Evolutionary conservation across 2,113 vertebrate species (phyloP).

Genomic region (Cyphomyrus plagiostoma): DNA sequence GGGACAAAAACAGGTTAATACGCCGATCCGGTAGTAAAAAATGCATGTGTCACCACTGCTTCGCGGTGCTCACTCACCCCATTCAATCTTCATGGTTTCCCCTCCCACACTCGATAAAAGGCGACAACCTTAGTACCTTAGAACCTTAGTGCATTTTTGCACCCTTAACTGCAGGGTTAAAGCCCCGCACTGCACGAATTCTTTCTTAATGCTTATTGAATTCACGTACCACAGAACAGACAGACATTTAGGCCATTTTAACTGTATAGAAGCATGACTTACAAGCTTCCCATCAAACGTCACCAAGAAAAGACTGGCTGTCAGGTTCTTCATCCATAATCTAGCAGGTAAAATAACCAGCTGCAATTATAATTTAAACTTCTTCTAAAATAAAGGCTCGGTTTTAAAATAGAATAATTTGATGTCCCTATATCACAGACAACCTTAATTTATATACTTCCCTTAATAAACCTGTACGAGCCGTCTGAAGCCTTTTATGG

Average conservation of each 20-base stretch:
- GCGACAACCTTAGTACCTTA: background rate
- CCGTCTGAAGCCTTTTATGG: background rate
- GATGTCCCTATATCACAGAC: background rate
- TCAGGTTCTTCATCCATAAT: background rate
- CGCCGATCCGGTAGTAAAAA: background rate
- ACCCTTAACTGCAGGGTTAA: background rate
- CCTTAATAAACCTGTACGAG: background rate
- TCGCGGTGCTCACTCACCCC: background rate
- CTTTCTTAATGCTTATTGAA: background rate
- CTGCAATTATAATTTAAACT: background rate
- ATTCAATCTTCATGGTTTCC: background rate
- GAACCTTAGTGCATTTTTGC: background rate
- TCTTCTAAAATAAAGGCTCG: background rate
- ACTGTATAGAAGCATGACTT: background rate
- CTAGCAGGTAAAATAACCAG: background rate
- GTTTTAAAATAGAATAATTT: background rate
- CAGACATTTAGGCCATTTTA: background rate
- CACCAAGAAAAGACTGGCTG: background rate
- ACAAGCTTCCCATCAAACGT: background rate
- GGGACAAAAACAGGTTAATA: background rate
- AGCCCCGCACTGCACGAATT: background rate
- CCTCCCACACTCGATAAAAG: background rate
- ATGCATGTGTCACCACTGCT: background rate
- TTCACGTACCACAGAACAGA: background rate
- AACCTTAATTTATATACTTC: background rate